Percentiles rank a stretch among this genome's conserved stretches.
These are phyloP conservation scores for Andinoacara biseriatus DNA, from an alignment of 2,113 vertebrate genomes.

Conservation along the genomic window DNA sequence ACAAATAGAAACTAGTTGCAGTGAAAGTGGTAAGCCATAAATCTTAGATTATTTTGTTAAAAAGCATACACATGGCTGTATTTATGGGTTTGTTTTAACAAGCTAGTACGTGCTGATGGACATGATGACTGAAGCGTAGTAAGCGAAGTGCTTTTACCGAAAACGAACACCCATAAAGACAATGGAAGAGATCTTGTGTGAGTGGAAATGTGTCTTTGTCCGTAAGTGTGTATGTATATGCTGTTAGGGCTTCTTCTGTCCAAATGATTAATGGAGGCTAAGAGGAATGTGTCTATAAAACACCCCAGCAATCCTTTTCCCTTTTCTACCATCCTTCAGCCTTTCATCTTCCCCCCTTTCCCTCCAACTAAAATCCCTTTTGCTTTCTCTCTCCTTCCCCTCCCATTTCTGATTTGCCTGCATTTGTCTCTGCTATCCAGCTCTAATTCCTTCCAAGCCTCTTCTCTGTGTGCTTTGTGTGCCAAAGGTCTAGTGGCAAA, in stretches of 20 bases:
- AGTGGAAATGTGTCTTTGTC: slow-evolving; percentile 39
- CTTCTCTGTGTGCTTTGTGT: slow-evolving; percentile 24
- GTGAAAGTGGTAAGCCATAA: slow-evolving; percentile 34
- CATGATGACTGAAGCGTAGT: slow-evolving; percentile 36
- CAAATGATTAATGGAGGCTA: slow-evolving; percentile 62
- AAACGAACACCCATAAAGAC: slow-evolving; percentile 63
- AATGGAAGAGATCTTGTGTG: slow-evolving; percentile 29
- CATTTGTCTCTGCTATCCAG: slow-evolving; percentile 17
- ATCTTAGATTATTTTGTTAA: slow-evolving; percentile 32
- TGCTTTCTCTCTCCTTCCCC: background rate
- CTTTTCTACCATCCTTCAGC: slow-evolving; percentile 23
- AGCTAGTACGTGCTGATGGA: slow-evolving; percentile 17
- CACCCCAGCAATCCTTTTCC: background rate
- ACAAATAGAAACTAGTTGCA: slow-evolving; percentile 1
- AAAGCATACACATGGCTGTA: background rate
- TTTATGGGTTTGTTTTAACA: slow-evolving; percentile 41
- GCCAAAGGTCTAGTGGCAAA: slow-evolving; percentile 46
- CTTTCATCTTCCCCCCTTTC: slow-evolving; percentile 40
- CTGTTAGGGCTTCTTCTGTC: slow-evolving; percentile 46
- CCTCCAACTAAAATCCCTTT: slow-evolving; percentile 19
- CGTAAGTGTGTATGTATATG: slow-evolving; percentile 25
- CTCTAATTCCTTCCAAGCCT: slow-evolving; percentile 12
- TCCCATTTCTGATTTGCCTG: slow-evolving; percentile 2
- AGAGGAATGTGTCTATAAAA: slow-evolving; percentile 66
- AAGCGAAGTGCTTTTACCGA: slow-evolving; percentile 63